These are phyloP conservation scores for Serrognathus titanus DNA, from an alignment of 2,888 invertebrate genomes.

Conservation along the genomic window DNA sequence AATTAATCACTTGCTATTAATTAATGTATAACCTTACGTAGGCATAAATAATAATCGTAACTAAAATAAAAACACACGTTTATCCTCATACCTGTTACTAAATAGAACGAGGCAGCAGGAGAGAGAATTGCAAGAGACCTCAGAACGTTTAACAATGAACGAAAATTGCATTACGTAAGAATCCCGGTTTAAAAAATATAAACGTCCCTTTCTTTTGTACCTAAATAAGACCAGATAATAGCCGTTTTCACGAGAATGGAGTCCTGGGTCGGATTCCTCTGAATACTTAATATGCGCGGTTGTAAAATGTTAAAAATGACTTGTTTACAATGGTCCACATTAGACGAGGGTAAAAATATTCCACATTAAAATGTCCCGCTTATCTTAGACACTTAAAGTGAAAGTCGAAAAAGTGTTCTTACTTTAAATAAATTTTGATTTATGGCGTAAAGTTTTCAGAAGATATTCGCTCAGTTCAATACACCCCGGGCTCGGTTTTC, in stretches of 20 bases:
- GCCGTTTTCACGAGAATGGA: neutral
- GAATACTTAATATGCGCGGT: conserved; percentile 26
- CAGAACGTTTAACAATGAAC: neutral
- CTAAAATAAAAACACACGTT: too few species aligned
- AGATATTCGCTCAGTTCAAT: conserved; percentile 20
- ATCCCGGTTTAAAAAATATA: neutral
- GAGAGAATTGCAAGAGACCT: too few species aligned
- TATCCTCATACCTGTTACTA: too few species aligned
- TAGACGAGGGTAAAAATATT: conserved; percentile 39
- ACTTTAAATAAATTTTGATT: conserved; percentile 44
- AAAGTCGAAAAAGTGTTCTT: conserved; percentile 46
- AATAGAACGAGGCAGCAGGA: too few species aligned
- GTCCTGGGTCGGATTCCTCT: conserved; percentile 16
- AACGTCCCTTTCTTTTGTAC: conserved; percentile 27
- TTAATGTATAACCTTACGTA: neutral
- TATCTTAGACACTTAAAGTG: conserved; percentile 36
- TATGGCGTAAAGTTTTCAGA: conserved; percentile 34
- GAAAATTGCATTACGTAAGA: conserved; percentile 9
- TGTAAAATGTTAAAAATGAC: conserved; percentile 34
- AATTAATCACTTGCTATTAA: neutral
- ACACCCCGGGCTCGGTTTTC: conserved; percentile 10
- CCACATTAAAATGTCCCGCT: conserved; percentile 37
- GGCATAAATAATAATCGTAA: too few species aligned
- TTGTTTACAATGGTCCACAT: conserved; percentile 39
- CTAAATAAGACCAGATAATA: conserved; percentile 9